A percentile compares a stretch with the other conserved stretches of the same genome.
Evolutionary conservation across 2,797 vertebrate species (phyloP).

Genomic region (Leptodactylus fallax): DNA sequence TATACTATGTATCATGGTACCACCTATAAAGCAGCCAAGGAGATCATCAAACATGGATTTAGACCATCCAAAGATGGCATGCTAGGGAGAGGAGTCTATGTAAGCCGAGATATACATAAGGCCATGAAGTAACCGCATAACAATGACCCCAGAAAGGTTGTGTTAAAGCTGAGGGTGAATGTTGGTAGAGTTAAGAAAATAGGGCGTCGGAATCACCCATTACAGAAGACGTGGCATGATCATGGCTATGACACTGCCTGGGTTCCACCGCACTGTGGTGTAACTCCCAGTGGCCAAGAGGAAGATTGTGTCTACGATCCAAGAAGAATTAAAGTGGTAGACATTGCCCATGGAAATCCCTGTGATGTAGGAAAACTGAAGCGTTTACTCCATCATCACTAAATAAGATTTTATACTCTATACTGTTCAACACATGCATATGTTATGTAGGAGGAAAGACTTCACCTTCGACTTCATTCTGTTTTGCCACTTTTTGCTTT

Average conservation of each 20-base stretch:
- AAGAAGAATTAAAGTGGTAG: constrained; percentile 45
- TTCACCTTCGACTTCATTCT: no score
- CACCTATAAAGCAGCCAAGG: neutral
- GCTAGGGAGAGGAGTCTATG: constrained; percentile 49
- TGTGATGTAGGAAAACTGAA: neutral
- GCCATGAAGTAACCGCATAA: neutral
- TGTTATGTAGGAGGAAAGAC: no score
- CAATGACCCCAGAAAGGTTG: neutral
- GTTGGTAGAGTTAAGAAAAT: constrained; percentile 64
- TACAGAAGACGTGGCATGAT: constrained; percentile 63
- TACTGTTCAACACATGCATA: no score
- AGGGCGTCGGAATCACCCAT: no score
- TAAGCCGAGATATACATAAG: constrained; percentile 23
- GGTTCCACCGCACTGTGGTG: constrained; percentile 62
- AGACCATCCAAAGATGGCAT: neutral
- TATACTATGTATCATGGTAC: constrained; percentile 37
- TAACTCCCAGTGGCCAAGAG: constrained; percentile 56
- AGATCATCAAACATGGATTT: constrained; percentile 40
- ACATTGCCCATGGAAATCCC: neutral
- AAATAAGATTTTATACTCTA: no score
- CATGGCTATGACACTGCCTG: constrained; percentile 66
- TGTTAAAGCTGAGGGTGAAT: constrained; percentile 57
- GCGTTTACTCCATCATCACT: neutral
- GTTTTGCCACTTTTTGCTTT: no score
- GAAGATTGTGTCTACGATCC: constrained; percentile 62